Base-by-base conservation (phyloP, 1,140 invertebrate species). In the Euglossa dilemma region DNA sequence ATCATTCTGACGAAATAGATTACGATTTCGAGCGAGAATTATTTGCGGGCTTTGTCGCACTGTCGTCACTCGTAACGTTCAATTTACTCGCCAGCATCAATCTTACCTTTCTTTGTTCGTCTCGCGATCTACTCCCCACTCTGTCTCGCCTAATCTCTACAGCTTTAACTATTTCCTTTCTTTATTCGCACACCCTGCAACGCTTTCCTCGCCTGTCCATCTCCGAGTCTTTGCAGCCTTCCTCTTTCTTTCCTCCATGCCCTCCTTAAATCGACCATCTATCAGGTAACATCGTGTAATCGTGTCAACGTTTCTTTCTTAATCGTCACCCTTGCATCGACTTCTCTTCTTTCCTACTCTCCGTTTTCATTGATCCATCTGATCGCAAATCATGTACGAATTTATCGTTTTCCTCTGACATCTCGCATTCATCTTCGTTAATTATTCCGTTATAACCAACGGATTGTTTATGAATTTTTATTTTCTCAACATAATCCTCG, bases 11-110 rank as follows among this genome's bases (percentile, higher is more conserved):
- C 78, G 67, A 85, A 89, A 89, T 87, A 89, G 89, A 89, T 89
- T 72, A 85, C 85, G 70, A 69, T 64, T 59, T 16, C 72, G 36
- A 12, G 36, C 11, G 61, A 80, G 85, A 89, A 89, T 89, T 78
- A 89, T 89, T 89, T 79, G 81, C 85, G 20, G 82, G 82, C 88
- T 89, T 89, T 89, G 88, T 87, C 85, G 83, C 72, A 43, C 76
- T 80, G 87, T 89, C 85, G 88, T 82, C 87, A 84, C 88, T 87
- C 80, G 83, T 87, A 90, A 86, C 88, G 88, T 90, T 87, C 88
- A 90, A 90, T 90, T 90, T 90, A 90, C 88, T 83, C 84, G 64
- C 50, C 77, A 67, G 67, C 89, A 90, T 90, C 88, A 88, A 90
- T 90, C 89, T 90, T 90, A 90, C 87, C 83, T 89, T 88, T 86